A percentile compares a stretch with the other conserved stretches of the same genome.
Conservation (phyloP, 2,888 invertebrate genomes). For the Polydrusus tereticollis region DNA sequence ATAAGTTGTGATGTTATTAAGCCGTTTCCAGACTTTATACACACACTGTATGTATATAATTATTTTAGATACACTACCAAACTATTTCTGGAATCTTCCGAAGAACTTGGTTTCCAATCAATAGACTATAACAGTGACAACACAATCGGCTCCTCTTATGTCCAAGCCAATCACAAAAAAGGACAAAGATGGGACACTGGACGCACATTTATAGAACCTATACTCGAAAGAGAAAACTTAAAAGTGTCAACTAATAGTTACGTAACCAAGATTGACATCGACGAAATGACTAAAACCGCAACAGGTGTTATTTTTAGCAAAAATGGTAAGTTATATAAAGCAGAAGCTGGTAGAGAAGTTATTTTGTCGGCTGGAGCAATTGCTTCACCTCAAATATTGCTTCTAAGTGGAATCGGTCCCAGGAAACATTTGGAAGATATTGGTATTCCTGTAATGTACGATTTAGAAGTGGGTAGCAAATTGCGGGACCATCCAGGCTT, state of each 20-base stretch:
- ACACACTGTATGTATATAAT: too few relatives aligned
- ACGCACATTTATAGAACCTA: conserved; percentile 81
- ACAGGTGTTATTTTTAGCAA: conserved; percentile 78
- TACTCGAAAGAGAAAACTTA: conserved; percentile 74
- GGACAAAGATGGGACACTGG: conserved; percentile 82
- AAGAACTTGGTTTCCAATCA: conserved; percentile 76
- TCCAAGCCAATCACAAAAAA: conserved; percentile 76
- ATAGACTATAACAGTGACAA: conserved; percentile 78
- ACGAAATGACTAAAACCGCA: conserved; percentile 71
- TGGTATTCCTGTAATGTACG: conserved; percentile 73
- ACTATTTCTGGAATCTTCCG: conserved; percentile 36
- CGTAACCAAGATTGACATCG: conserved; percentile 73
- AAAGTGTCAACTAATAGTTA: conserved; percentile 78
- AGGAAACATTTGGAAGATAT: conserved; percentile 71
- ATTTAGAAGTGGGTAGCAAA: conserved; percentile 82
- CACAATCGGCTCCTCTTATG: conserved; percentile 74
- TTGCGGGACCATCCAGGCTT: conserved; percentile 83
- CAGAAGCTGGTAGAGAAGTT: conserved; percentile 77
- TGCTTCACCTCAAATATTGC: conserved; percentile 84
- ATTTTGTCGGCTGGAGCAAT: conserved; percentile 83
- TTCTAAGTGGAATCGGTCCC: conserved; percentile 86
- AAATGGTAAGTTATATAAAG: conserved; percentile 68
- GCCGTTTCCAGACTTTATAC: background rate
- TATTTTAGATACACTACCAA: conserved; percentile 26
- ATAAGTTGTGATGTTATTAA: too few relatives aligned